Percentiles rank a stretch among this genome's conserved stretches.
phyloP scores from a whole-genome alignment of 2,888 invertebrate genomes.

The Embidobia sp. region DNA sequence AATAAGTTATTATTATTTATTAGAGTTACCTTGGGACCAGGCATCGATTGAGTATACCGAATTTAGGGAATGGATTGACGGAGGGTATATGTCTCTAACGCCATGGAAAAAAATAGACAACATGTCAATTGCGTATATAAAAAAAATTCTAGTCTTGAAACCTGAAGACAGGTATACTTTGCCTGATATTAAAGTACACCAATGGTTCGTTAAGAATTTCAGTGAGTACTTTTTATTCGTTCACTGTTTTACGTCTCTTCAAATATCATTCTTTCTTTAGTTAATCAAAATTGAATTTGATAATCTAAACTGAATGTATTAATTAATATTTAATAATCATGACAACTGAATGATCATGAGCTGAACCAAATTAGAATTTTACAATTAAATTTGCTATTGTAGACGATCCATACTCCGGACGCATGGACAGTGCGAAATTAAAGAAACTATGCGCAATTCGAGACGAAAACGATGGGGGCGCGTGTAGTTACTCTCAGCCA shows the following conservation, averaged over 20 bases:
- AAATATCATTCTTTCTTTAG: too few relatives aligned
- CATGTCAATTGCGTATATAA: conserved; percentile 88
- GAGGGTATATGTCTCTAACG: conserved; percentile 85
- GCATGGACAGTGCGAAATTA: conserved; percentile 65
- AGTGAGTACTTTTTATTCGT: too few relatives aligned
- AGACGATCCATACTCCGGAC: conserved; percentile 66
- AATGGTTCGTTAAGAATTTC: conserved; percentile 84
- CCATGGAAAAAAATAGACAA: conserved; percentile 93
- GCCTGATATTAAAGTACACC: conserved; percentile 87
- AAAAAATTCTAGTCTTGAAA: conserved; percentile 87
- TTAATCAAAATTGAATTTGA: too few relatives aligned
- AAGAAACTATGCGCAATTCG: conserved; percentile 53
- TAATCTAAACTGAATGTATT: too few relatives aligned
- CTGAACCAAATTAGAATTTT: too few relatives aligned
- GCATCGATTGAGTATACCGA: conserved; percentile 87
- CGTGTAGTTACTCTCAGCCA: conserved; percentile 81
- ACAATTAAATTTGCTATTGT: conserved; percentile 39
- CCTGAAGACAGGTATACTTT: conserved; percentile 87
- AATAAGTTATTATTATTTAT: too few relatives aligned
- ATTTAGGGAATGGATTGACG: conserved; percentile 88
- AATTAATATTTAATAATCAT: too few relatives aligned
- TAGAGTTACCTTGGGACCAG: conserved; percentile 96
- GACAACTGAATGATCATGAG: too few relatives aligned
- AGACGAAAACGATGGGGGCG: conserved; percentile 69
- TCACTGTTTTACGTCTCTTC: too few relatives aligned